Conservation (phyloP, 2,888 invertebrate genomes). For the Phaedon cochleariae region DNA sequence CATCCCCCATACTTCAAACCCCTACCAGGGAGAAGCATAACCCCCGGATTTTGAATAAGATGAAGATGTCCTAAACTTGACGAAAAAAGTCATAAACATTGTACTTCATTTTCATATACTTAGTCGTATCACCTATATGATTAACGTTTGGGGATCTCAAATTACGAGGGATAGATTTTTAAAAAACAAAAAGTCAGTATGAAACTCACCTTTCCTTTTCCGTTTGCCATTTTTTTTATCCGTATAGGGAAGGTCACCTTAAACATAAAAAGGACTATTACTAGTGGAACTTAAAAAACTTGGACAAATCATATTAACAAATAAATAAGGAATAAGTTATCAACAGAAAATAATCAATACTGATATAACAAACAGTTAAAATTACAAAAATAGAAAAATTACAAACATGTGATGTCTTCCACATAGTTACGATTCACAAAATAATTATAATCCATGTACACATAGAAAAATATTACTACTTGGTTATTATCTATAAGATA, state of each 20-base stretch:
- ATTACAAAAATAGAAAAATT: neutral
- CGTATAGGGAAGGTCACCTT: conserved; percentile 28
- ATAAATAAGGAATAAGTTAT: conserved; percentile 10
- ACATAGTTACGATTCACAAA: conserved; percentile 28
- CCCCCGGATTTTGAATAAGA: no score
- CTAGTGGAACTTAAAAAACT: neutral
- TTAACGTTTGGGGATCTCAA: no score
- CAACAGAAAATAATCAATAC: neutral
- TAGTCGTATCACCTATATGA: no score
- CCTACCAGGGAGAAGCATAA: no score
- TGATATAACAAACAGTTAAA: conserved; percentile 10
- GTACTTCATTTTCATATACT: no score
- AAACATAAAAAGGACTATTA: conserved; percentile 26
- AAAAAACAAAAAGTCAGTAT: neutral
- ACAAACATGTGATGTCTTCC: conserved; percentile 26
- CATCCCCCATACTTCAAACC: no score
- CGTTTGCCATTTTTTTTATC: conserved; percentile 29
- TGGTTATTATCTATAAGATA: conserved; percentile 7
- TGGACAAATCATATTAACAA: neutral
- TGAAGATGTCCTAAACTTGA: no score
- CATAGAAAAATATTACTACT: no score
- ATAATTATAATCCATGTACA: neutral
- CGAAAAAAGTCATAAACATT: no score
- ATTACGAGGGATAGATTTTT: no score
- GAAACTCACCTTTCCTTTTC: conserved; percentile 18